Base-by-base conservation (phyloP, 2,888 invertebrate species). In the Brenthis ino region DNA sequence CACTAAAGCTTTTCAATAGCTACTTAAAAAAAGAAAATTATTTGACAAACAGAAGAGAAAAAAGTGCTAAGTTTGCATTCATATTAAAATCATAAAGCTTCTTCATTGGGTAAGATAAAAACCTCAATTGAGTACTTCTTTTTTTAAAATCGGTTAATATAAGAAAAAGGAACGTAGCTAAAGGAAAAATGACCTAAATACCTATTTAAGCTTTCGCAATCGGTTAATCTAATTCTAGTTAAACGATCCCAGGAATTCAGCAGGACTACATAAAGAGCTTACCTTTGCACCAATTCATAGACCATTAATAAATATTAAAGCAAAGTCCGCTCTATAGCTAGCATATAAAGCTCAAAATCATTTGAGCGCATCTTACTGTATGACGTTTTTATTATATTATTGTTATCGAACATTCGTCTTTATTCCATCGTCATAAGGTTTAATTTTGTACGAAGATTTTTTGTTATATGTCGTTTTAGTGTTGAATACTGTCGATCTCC, bases 401-500 rank as follows among this genome's bases (percentile, higher is more conserved):
- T 54, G 6, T 16, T 43, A n/a, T 43, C 3, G n/a, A 0, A 54
- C 13, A 20, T 20, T 20, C 13, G 37, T 43, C 65, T 66, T 57
- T 70, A 72, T 58, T 0, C 8, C 0, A 12, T 37, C 6, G 8
- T 0, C 6, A 47, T 68, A 74, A 33, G 58, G 65, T 67, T 50
- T 24, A 67, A 56, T 53, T 66, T 72, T 12, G 51, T 65, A 56
- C 68, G 53, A n/a, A 53, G 13, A 51, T 47, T 37, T 48, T 5
- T 61, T 28, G 55, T 69, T 65, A 69, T 87, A 77, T 68, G 77
- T 75, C 83, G 77, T 84, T 88, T 72, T 75, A 68, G 76, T 76
- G 65, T n/a, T 65, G 74, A 66, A 70, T n/a, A 72, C 50, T 63
- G 69, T 60, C 76, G 72, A 77, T 81, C 83, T 85, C 83, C 89